Evolutionary conservation across 2,888 invertebrate genomes (phyloP).

Genomic region (Perithous albicinctus): DNA sequence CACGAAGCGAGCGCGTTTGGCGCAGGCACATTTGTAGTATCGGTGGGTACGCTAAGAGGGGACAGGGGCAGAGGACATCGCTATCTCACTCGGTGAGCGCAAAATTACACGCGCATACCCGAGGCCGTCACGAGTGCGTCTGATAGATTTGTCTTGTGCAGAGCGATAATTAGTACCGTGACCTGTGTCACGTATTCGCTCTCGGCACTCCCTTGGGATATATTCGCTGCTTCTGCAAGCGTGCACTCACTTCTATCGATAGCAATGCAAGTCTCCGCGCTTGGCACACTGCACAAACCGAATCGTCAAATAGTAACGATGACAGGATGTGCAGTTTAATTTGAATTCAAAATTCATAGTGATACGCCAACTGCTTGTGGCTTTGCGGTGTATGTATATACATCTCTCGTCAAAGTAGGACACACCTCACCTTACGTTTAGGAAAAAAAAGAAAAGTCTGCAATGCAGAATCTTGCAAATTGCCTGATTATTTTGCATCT

Average conservation of each 20-base stretch:
- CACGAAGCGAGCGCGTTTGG: constrained; percentile 66
- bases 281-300: neutral
- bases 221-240: constrained; percentile 9
- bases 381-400: neutral
- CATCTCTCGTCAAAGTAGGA: no score
- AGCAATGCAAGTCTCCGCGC: neutral
- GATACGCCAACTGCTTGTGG: neutral
- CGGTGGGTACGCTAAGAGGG: constrained; percentile 40
- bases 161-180: constrained; percentile 72
- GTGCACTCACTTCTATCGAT: constrained; percentile 29
- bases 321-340: neutral
- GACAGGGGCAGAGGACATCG: constrained; percentile 9
- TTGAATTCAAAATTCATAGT: neutral
- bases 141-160: constrained; percentile 77
- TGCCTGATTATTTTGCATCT: no score
- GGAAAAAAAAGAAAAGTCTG: no score
- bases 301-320: neutral
- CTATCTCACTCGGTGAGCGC: constrained; percentile 70
- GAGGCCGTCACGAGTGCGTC: constrained; percentile 66
- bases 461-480: no score
- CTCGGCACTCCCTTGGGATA: constrained; percentile 4
- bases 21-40: constrained; percentile 60
- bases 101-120: constrained; percentile 71
- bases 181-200: constrained; percentile 40
- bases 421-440: no score